Evolutionary conservation across 2,113 vertebrate genomes (phyloP).

Genomic region (Origma solitaria): DNA sequence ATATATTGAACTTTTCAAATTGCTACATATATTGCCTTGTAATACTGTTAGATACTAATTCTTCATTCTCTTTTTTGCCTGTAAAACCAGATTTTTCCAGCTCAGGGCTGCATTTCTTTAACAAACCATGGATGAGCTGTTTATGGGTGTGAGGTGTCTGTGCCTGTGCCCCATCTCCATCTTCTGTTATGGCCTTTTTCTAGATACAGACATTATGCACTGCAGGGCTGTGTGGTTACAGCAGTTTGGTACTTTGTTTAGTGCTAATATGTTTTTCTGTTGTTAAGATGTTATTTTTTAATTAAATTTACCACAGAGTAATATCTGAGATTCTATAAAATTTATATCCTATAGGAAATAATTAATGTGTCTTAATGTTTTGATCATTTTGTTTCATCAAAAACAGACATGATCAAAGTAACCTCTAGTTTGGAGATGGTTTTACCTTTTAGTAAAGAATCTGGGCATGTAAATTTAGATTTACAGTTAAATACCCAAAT

Average conservation of each 20-base stretch:
- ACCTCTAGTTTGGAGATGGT: neutral
- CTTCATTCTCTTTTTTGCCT: neutral
- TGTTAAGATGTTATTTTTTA: neutral
- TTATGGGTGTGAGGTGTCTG: neutral
- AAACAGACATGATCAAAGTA: neutral
- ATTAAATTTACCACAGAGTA: neutral
- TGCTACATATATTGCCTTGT: neutral
- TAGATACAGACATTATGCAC: no score
- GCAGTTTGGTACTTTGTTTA: neutral
- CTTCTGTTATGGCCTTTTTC: neutral
- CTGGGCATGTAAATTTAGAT: neutral
- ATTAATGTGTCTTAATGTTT: neutral
- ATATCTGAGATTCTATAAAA: neutral
- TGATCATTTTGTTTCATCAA: neutral
- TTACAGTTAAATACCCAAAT: neutral
- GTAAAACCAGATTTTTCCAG: neutral
- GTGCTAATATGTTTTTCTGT: neutral
- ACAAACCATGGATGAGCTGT: rapidly evolving
- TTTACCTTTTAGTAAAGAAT: neutral
- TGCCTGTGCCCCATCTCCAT: rapidly evolving
- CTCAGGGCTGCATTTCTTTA: neutral
- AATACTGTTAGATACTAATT: neutral
- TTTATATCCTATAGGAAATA: neutral
- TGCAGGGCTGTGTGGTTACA: neutral
- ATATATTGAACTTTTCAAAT: no score